Conservation (phyloP, 1,140 invertebrate species). For the Heliconius nattereri region DNA sequence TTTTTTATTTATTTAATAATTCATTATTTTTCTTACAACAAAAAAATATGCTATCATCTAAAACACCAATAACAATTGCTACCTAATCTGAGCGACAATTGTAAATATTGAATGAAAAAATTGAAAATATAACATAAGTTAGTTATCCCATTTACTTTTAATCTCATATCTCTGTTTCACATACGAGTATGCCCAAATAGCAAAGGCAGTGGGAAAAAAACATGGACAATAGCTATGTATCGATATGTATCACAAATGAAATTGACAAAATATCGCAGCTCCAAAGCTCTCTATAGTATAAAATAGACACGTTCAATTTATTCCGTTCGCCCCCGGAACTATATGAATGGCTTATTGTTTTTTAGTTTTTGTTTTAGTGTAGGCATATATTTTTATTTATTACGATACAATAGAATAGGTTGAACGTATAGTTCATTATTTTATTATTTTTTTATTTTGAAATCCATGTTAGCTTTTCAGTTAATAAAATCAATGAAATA, state of each 20-base stretch:
- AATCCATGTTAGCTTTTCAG: too few species aligned
- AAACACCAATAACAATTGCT: neutral
- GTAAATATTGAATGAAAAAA: constrained; percentile 28
- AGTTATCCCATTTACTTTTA: constrained; percentile 35
- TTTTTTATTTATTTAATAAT: too few species aligned
- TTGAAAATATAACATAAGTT: constrained; percentile 19
- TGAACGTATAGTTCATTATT: neutral
- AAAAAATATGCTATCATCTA: neutral
- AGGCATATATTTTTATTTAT: neutral
- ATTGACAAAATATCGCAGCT: neutral
- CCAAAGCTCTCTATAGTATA: neutral
- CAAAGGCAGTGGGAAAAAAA: constrained; percentile 13
- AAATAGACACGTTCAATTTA: constrained; percentile 8
- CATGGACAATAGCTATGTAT: constrained; percentile 26
- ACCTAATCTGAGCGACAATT: constrained; percentile 1
- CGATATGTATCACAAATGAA: constrained; percentile 16
- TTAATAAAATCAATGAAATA: too few species aligned
- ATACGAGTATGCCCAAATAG: constrained; percentile 6
- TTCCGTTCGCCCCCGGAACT: neutral
- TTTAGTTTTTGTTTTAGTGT: too few species aligned
- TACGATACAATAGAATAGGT: neutral
- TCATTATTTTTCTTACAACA: too few species aligned
- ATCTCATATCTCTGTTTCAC: constrained; percentile 36
- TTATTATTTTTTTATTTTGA: too few species aligned
- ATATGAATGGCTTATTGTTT: neutral